Evolutionary conservation across 2,797 vertebrate genomes (phyloP).

Genomic region (Poecilia wingei): DNA sequence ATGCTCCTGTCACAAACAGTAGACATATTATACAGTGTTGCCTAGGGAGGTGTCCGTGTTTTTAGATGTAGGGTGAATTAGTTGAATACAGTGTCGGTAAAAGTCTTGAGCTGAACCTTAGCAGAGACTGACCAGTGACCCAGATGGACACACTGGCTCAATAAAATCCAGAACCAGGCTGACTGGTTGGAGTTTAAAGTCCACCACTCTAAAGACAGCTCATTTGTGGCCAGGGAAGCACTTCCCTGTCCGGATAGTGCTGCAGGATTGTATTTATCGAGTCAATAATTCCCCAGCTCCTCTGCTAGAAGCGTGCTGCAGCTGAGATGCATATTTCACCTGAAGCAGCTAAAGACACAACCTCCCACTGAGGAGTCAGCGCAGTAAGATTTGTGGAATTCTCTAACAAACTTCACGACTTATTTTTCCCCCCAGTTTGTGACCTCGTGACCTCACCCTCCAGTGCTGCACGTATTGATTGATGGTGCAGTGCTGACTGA

Average conservation of each 20-base stretch:
- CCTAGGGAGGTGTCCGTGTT: no score
- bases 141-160: no score
- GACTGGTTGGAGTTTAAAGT: background rate
- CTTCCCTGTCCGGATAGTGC: background rate
- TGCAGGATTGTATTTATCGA: slow-evolving; percentile 4
- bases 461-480: slow-evolving; percentile 1
- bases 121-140: background rate
- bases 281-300: background rate
- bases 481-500: background rate
- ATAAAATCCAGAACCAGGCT: background rate
- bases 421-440: background rate
- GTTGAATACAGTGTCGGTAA: background rate
- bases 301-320: background rate
- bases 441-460: slow-evolving; percentile 1
- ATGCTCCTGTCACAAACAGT: background rate
- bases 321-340: background rate
- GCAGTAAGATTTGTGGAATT: background rate
- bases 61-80: background rate
- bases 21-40: background rate
- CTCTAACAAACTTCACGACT: background rate
- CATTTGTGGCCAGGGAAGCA: background rate
- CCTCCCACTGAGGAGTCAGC: background rate
- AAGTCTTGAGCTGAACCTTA: background rate
- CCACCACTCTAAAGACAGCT: background rate
- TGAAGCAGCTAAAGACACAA: background rate